Percentiles rank a stretch among this genome's conserved stretches.
Conservation (phyloP, 2,113 vertebrate species). For the Chloropsis cyanopogon region DNA sequence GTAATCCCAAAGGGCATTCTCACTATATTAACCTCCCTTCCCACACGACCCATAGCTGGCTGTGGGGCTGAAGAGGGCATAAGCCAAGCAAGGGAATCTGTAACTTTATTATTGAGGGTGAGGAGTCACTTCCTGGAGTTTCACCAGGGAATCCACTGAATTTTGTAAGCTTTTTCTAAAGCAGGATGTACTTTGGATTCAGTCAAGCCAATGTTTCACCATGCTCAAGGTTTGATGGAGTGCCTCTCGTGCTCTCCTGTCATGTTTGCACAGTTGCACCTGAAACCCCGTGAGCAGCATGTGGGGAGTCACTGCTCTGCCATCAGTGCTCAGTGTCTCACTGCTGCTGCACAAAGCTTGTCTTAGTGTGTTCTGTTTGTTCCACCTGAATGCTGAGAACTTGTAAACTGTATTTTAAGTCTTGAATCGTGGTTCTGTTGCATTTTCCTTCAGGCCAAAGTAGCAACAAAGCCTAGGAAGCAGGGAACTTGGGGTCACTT, state of each 20-base stretch:
- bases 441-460: not conserved
- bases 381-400: not conserved
- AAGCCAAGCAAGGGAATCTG: not conserved
- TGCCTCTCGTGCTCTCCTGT: not conserved
- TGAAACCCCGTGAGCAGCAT: rapidly evolving
- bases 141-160: not conserved
- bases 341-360: not conserved
- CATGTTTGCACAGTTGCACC: not conserved
- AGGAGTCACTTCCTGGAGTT: not conserved
- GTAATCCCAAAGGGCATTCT: not conserved
- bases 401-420: not conserved
- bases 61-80: not conserved
- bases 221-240: not conserved
- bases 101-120: not conserved
- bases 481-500: not conserved
- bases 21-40: not conserved
- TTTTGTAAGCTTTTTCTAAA: not conserved
- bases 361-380: not conserved
- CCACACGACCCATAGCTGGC: not conserved
- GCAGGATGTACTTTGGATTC: not conserved
- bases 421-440: not conserved
- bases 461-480: not conserved
- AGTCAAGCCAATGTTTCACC: not conserved
- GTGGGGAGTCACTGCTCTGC: not conserved
- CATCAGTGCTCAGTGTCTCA: not conserved